phyloP scores from a whole-genome alignment of 2,797 vertebrate genomes.

The Eulemur albifrons region DNA sequence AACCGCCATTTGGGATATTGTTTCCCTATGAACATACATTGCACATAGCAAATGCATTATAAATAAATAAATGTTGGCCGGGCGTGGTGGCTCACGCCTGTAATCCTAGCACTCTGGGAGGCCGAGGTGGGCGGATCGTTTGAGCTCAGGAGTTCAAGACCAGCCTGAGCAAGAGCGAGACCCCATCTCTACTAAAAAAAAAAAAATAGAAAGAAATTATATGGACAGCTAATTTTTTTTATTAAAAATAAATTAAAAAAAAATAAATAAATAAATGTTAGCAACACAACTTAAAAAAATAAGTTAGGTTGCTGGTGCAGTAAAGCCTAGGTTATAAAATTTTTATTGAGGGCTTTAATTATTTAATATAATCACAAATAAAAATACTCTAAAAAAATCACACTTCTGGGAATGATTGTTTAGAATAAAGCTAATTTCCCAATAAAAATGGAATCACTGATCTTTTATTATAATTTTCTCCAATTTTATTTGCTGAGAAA shows the following conservation, averaged over 20 bases:
- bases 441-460: constrained; percentile 1
- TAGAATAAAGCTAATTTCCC: constrained; percentile 42
- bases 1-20: constrained; percentile 42
- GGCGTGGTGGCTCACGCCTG: too few species aligned
- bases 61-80: constrained; percentile 34
- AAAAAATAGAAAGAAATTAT: too few species aligned
- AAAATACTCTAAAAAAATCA: neutral
- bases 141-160: too few species aligned
- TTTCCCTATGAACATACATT: constrained; percentile 39
- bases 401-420: constrained; percentile 12
- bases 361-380: constrained; percentile 75
- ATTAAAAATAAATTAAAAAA: too few species aligned
- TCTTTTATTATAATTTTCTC: constrained; percentile 52
- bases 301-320: neutral
- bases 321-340: neutral
- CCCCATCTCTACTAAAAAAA: too few species aligned
- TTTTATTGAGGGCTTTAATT: constrained; percentile 68
- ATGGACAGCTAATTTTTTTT: too few species aligned
- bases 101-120: too few species aligned
- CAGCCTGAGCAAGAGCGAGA: too few species aligned
- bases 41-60: constrained; percentile 11
- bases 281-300: constrained; percentile 39
- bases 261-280: constrained; percentile 32
- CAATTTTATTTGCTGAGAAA: constrained; percentile 43
- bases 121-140: too few species aligned